These are phyloP conservation scores for Neosilurus mollespiculum DNA, from an alignment of 2,797 vertebrate genomes.

Conservation along the genomic window DNA sequence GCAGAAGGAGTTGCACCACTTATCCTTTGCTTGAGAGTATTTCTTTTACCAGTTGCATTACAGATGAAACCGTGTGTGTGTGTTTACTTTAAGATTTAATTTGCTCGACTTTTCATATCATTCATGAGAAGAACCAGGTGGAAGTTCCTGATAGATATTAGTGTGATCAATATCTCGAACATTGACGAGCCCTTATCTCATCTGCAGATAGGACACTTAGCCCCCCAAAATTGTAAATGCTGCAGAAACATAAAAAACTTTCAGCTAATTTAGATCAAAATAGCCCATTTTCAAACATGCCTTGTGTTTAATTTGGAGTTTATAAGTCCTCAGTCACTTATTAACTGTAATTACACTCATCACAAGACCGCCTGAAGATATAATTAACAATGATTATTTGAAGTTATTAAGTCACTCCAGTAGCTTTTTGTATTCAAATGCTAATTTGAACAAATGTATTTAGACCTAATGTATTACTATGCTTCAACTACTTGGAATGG, in stretches of 20 bases:
- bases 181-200: neutral
- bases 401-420: neutral
- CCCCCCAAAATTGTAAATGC: neutral
- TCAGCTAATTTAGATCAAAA: neutral
- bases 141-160: neutral
- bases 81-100: neutral
- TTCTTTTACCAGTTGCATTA: neutral
- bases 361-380: neutral
- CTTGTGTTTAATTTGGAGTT: neutral
- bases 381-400: neutral
- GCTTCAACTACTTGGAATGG: neutral
- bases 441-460: neutral
- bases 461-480: neutral
- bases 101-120: neutral
- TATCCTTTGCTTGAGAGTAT: neutral
- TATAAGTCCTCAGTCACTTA: neutral
- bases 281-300: neutral
- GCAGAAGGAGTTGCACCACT: neutral
- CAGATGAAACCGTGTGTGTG: neutral
- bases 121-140: neutral
- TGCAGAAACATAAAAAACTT: neutral
- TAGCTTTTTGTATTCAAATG: neutral
- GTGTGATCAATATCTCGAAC: neutral
- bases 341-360: neutral
- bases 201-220: neutral